Base-by-base conservation (phyloP, 2,113 vertebrate genomes). In the Dissostichus mawsoni region DNA sequence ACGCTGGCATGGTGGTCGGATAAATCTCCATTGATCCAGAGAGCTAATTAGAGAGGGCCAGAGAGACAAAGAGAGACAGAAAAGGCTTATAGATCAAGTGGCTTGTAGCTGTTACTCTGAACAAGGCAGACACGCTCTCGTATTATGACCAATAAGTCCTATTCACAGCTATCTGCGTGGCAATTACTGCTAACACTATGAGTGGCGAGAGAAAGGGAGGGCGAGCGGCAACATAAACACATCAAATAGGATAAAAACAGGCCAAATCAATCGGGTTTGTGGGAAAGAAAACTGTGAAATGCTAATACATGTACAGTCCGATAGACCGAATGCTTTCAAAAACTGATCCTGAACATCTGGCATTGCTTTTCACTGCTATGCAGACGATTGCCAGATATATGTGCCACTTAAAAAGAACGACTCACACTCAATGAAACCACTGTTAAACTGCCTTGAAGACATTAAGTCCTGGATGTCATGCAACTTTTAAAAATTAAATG, bases 31-130 rank as follows among this genome's bases (percentile, higher is more conserved):
- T 81, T 74, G 90, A 90, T 90, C 80, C 11, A 4, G 4, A 66
- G 69, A 75, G 84, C 92, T 92, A 90, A 90, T 93, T 91, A 91
- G 84, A 62, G 67, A 73, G 23, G 47, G 56, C 83, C 86, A 55
- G 79, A 50, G 67, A 91, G 82, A 91, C 85, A 78, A 76, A 84
- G 74, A 41, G n/a, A 87, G 72, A 81, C 63, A 71, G 76, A 70
- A 83, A 65, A 33, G 64, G 74, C 69, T 66, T 84, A 90, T 80
- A 68, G 89, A 92, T 89, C 5, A 11, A 10, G 14, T 12, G 70
- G 70, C 86, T 87, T 84, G 89, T 87, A 86, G 82, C 89, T 51
- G 74, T 83, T 83, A 83, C 69, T 78, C 62, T 29, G 81, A 87
- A 87, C 84, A 87, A 88, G 57, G 66, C 76, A 13, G 65, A 67